Evolutionary conservation across 2,797 vertebrate genomes (phyloP).

Genomic region (Sebastes iracundus): DNA sequence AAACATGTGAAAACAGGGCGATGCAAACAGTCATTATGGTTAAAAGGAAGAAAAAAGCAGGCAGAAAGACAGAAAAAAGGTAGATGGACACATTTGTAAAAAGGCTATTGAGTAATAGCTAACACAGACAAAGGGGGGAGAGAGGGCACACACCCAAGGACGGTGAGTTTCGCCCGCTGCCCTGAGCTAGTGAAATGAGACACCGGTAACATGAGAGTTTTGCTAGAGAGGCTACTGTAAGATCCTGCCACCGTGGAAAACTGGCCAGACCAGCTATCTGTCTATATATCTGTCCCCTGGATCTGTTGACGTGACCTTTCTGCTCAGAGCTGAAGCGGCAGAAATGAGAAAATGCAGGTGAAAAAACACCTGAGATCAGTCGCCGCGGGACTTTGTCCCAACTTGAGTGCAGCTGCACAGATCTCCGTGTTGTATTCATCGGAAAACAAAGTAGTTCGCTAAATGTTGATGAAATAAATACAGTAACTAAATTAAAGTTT

Average conservation of each 20-base stretch:
- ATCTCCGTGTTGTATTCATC: neutral
- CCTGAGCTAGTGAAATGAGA: slow-evolving; percentile 83
- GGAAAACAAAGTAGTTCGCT: neutral
- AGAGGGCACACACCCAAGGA: slow-evolving; percentile 74
- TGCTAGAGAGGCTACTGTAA: slow-evolving; percentile 74
- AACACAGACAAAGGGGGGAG: slow-evolving; percentile 62
- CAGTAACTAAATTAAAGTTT: neutral
- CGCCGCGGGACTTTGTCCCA: slow-evolving; percentile 4
- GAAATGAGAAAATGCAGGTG: slow-evolving; percentile 70
- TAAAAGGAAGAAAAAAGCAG: neutral
- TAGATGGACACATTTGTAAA: slow-evolving; percentile 16
- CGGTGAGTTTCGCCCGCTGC: slow-evolving; percentile 70
- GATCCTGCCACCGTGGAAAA: slow-evolving; percentile 77
- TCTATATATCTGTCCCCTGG: slow-evolving; percentile 78
- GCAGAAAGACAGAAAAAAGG: slow-evolving; percentile 14
- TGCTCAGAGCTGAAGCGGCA: slow-evolving; percentile 69
- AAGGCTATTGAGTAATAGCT: slow-evolving; percentile 39
- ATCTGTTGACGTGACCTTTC: slow-evolving; percentile 82
- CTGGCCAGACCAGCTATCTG: slow-evolving; percentile 72
- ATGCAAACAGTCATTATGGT: neutral
- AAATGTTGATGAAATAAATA: slow-evolving; percentile 13
- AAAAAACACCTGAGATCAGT: slow-evolving; percentile 59
- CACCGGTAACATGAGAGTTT: slow-evolving; percentile 78
- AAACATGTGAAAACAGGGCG: neutral
- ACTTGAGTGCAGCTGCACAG: neutral